Percentiles rank a stretch among this genome's conserved stretches.
These are phyloP conservation scores for Nasonia oneida DNA, from an alignment of 2,888 invertebrate species.

Conservation along the genomic window DNA sequence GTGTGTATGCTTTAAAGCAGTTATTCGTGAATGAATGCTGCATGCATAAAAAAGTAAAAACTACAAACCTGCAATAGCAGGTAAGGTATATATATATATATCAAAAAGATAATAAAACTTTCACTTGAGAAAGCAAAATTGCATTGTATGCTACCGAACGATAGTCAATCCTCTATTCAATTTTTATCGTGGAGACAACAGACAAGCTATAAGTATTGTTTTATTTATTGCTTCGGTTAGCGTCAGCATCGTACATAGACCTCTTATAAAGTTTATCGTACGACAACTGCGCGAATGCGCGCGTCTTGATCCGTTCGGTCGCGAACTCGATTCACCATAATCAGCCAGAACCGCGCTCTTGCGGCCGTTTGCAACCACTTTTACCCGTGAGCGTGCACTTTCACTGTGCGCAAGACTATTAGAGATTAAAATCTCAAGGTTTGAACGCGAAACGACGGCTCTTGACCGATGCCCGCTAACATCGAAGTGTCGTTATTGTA, in stretches of 20 bases:
- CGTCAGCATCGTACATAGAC: background rate
- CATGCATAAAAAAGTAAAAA: background rate
- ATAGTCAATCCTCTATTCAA: background rate
- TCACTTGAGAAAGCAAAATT: conserved; percentile 52
- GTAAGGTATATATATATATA: background rate
- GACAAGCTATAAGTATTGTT: background rate
- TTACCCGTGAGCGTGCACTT: conserved; percentile 73
- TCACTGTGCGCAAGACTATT: conserved; percentile 68
- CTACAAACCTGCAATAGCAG: background rate
- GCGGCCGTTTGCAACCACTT: conserved; percentile 68
- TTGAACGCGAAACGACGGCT: background rate
- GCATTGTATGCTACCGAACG: background rate
- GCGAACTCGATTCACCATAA: conserved; percentile 74
- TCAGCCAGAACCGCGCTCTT: conserved; percentile 65
- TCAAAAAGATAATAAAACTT: conserved; percentile 14
- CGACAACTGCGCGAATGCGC: background rate
- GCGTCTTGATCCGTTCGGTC: conserved; percentile 7
- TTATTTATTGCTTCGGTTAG: background rate
- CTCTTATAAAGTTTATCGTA: conserved; percentile 3
- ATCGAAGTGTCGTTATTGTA: background rate
- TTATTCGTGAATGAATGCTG: too few species aligned
- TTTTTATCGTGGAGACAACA: background rate
- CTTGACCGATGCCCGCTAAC: background rate
- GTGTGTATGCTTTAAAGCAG: too few species aligned
- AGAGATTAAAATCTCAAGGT: conserved; percentile 6